phyloP scores from a whole-genome alignment of 2,113 vertebrate genomes.

The Accipiter virgatus region DNA sequence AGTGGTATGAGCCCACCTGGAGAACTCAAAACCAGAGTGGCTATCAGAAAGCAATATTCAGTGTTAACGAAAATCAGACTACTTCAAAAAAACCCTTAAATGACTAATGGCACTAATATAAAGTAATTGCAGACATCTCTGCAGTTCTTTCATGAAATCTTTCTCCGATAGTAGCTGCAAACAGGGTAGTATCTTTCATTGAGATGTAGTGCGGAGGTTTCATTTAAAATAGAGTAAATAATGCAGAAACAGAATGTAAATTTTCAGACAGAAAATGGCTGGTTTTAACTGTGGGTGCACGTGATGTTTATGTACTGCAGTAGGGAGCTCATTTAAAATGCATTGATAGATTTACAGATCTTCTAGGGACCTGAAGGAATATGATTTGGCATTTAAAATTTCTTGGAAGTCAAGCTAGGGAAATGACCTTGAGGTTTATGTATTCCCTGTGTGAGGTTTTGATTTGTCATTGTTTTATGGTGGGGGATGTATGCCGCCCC shows the following conservation, averaged over 20 bases:
- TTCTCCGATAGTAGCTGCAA: background rate
- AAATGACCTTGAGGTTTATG: background rate
- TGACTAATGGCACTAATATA: background rate
- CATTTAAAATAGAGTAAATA: background rate
- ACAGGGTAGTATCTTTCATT: background rate
- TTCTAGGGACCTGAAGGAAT: background rate
- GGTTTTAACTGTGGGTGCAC: background rate
- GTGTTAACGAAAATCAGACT: background rate
- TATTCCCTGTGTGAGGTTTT: background rate
- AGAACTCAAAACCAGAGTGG: background rate
- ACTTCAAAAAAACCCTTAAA: background rate
- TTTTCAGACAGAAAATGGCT: background rate
- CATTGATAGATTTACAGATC: background rate
- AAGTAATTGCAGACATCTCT: background rate
- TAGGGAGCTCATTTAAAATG: background rate
- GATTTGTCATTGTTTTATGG: background rate
- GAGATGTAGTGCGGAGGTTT: background rate
- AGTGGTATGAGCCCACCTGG: background rate
- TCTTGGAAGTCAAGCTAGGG: background rate
- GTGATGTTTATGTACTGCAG: background rate
- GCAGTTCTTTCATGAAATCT: background rate
- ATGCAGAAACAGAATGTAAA: background rate
- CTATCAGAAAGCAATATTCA: background rate
- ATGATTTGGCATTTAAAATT: background rate
- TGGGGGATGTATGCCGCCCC: background rate